Evolutionary conservation across 1,140 invertebrate genomes (phyloP).

Genomic region (Halictus rubicundus): DNA sequence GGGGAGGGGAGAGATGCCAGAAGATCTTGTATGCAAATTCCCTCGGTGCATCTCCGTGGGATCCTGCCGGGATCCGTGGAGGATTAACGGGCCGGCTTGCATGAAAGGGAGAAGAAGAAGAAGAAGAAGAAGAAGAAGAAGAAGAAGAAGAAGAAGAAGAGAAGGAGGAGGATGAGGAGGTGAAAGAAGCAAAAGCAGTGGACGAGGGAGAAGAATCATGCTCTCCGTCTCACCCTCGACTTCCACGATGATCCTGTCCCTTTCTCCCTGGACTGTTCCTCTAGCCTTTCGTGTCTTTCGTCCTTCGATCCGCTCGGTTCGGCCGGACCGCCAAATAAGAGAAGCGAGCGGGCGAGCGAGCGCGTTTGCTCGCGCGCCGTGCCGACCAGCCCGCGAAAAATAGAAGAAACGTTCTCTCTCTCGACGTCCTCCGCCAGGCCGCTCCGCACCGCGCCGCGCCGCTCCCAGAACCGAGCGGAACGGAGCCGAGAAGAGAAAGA

Average conservation of each 20-base stretch:
- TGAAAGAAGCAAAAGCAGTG: background rate
- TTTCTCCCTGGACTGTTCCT: constrained; percentile 26
- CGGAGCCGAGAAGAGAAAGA: constrained; percentile 2
- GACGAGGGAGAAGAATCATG: constrained; percentile 26
- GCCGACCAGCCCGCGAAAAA: constrained; percentile 34
- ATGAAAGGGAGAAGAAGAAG: constrained; percentile 75
- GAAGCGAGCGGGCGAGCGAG: constrained; percentile 55
- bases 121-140: constrained; percentile 32
- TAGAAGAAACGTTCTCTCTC: constrained; percentile 40
- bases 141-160: constrained; percentile 35
- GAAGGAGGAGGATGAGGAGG: constrained; percentile 14
- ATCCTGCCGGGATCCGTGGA: constrained; percentile 78
- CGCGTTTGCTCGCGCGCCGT: constrained; percentile 53
- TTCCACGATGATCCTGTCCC: constrained; percentile 9
- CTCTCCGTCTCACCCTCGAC: constrained; percentile 14
- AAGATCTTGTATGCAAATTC: constrained; percentile 82
- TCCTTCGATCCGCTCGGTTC: constrained; percentile 44
- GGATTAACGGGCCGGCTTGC: constrained; percentile 80
- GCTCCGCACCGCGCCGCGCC: background rate
- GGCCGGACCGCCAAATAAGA: constrained; percentile 52
- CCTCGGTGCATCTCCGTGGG: constrained; percentile 80
- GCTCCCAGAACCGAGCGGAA: background rate
- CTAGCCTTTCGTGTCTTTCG: constrained; percentile 15
- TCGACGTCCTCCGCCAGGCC: constrained; percentile 10
- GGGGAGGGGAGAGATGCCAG: constrained; percentile 72